Base-by-base conservation (phyloP, 2,113 vertebrate genomes). In the Microcebus ravelobensis region DNA sequence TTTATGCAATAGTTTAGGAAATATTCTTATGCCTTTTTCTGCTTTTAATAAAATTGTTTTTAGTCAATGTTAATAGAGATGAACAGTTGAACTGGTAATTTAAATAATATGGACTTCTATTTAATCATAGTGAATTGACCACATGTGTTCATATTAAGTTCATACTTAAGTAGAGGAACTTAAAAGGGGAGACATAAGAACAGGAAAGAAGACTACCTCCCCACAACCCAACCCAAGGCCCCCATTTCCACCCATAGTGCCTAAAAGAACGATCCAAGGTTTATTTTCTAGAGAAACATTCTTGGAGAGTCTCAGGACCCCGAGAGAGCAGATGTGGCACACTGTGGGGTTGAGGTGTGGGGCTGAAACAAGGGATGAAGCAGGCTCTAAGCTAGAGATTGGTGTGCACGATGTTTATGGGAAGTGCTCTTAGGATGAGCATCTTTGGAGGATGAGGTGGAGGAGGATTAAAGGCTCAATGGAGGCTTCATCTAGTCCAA, bases 211-310 rank as follows among this genome's bases (percentile, higher is more conserved):
- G 21, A 45, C 45, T 34, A 0, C 4, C 1, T 45, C 20, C 15
- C 39, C 48, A 3, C 20, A 4, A 50, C 0, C 7, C 4, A 0
- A 59, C 29, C 6, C 2, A 15, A 8, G 73, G 29, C 2, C 23
- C 17, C 27, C 8, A 17, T 88, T 45, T 36, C 34, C 11, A 50
- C 12, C 48, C 42, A 20, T 15, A 86, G 8, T 12, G 8, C 27
- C 25, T 42, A 68, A 25, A 4, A 52, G n/a, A 57, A 57, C 42
- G 45, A 34, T 5, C 50, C 12, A 31, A 29, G 1, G 10, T 82
- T 63, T 61, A 14, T 79, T 67, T 89, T 20, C 48, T n/a, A 10
- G 68, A 39, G 27, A 68, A 89, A 42, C 34, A 21, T 59, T 86
- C 29, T 10, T 17, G 4, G 31, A 92, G 20, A 61, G 20, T 3